phyloP scores from a whole-genome alignment of 1,140 invertebrate species.

The Archivesica marissinica region DNA sequence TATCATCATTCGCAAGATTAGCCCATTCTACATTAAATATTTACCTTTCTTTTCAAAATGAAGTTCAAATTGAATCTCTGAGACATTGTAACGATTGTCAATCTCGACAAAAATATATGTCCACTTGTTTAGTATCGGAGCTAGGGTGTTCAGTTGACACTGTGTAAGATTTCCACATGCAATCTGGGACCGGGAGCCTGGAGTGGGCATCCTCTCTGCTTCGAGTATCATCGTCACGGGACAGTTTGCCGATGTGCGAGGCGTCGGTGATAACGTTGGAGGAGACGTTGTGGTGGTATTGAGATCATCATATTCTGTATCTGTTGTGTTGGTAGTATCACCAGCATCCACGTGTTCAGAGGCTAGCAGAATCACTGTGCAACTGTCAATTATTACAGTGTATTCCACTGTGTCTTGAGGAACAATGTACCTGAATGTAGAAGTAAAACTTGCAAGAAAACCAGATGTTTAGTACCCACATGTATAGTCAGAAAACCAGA shows the following conservation, averaged over 20 bases:
- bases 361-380: not conserved
- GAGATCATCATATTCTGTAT: not conserved
- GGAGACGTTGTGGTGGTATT: not conserved
- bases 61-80: slow-evolving; percentile 44
- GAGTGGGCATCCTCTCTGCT: slow-evolving; percentile 3
- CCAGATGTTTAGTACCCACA: too few relatives aligned
- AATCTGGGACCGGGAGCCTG: not conserved
- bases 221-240: not conserved
- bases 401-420: slow-evolving; percentile 38
- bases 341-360: not conserved
- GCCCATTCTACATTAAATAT: too few relatives aligned
- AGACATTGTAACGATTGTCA: slow-evolving; percentile 46
- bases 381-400: slow-evolving; percentile 21
- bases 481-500: too few relatives aligned
- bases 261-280: not conserved
- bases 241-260: slow-evolving; percentile 13
- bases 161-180: slow-evolving; percentile 32
- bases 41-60: slow-evolving; percentile 44
- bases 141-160: not conserved
- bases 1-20: too few relatives aligned
- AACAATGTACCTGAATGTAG: slow-evolving; percentile 8
- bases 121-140: slow-evolving; percentile 34
- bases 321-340: not conserved
- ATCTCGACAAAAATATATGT: slow-evolving; percentile 20
- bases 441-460: too few relatives aligned